Base-by-base conservation (phyloP, 1,140 invertebrate species). In the Prorops nasuta region DNA sequence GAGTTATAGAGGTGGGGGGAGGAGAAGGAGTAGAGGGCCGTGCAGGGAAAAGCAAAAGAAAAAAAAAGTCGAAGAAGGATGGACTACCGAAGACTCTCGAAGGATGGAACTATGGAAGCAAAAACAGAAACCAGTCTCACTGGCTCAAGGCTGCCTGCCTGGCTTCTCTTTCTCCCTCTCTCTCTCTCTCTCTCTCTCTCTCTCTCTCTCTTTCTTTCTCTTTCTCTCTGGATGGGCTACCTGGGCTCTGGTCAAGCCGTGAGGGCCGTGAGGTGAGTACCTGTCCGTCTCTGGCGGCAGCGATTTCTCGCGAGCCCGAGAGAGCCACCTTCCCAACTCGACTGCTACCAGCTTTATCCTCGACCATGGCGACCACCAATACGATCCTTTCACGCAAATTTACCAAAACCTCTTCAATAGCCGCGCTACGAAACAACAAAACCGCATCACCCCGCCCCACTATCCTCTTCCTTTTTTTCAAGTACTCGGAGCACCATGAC, bases 111-210 rank as follows among this genome's bases (percentile, higher is more conserved):
- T 71, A 71, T 75, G 68, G 71, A 72, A 74, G 74, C 71, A 77
- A 77, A 76, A 76, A 76, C 75, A 77, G 74, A 77, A 77, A 76
- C 74, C 75, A 76, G 75, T 77, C 75, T 76, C 71, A 72, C 69
- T 72, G 72, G 69, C 72, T 77, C 75, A 77, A 77, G 75, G 75
- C 72, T 76, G 74, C 49, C 60, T 54, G 50, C 45, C 46, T 21
- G 44, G 60, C 53, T 38, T 22, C 17, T 44, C 40, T 35, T 44
- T 32, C 40, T 4, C 24, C 20, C 19, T 37, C n/a, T 4, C 3
- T 14, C 22, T 24, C 17, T 47, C 20, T 36, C n/a, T 37, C 34
- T n/a, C 32, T n/a, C 47, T 37, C 28, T 31, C 18, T 19, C 9
- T 17, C 19, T 21, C 28, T 9, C 8, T 4, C 8, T 28, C 3